These are phyloP conservation scores for Physella acuta DNA, from an alignment of 1,140 invertebrate genomes.

Conservation along the genomic window DNA sequence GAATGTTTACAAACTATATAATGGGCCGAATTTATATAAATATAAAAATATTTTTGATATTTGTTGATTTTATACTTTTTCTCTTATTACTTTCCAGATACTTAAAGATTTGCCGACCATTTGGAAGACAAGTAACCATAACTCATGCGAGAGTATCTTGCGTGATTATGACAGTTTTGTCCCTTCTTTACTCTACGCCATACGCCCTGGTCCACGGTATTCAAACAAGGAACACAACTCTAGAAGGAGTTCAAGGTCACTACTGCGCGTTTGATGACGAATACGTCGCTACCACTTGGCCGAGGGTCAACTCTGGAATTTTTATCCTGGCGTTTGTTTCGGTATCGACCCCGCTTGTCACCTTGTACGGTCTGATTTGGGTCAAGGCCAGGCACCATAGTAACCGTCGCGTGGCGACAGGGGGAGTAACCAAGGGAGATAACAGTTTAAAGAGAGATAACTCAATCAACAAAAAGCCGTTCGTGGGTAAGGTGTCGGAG, in stretches of 20 bases:
- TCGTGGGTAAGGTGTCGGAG: not conserved
- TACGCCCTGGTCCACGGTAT: not conserved
- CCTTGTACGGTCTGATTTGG: not conserved
- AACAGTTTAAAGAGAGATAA: not conserved
- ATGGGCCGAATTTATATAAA: too few species aligned
- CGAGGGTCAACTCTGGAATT: not conserved
- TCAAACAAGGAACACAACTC: not conserved
- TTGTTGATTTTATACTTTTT: too few species aligned
- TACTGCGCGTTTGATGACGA: not conserved
- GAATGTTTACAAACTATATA: too few species aligned
- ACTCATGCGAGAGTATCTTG: not conserved
- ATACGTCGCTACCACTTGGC: not conserved
- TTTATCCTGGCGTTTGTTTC: not conserved
- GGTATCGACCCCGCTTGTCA: not conserved
- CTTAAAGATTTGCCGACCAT: not conserved
- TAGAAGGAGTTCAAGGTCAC: not conserved
- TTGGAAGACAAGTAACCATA: not conserved
- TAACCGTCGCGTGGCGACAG: not conserved
- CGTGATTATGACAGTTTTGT: not conserved
- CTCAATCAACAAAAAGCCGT: too few species aligned
- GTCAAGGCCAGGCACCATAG: not conserved
- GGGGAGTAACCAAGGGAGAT: not conserved
- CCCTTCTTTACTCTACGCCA: not conserved
- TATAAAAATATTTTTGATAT: too few species aligned
- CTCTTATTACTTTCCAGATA: too few species aligned